A percentile compares a stretch with the other conserved stretches of the same genome.
Evolutionary conservation across 2,113 vertebrate species (phyloP).

Genomic region (Lampris megalopsis): DNA sequence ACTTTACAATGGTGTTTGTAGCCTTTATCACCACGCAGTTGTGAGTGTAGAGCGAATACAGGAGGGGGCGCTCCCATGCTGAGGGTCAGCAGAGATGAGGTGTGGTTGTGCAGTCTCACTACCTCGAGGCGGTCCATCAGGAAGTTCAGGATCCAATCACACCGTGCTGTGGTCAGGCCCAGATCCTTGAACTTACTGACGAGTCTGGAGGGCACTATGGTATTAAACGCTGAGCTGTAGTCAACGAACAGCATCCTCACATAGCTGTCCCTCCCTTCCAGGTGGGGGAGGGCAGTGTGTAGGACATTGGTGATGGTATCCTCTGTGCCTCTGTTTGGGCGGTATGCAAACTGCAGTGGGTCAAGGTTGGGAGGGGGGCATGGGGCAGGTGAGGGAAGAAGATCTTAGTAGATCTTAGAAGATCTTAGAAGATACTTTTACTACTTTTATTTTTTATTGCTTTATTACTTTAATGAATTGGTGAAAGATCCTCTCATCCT

Average conservation of each 20-base stretch:
- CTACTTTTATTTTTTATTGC: too few relatives aligned
- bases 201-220: neutral
- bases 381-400: too few relatives aligned
- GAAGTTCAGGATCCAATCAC: constrained; percentile 10
- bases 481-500: too few relatives aligned
- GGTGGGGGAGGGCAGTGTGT: neutral
- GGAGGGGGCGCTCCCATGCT: constrained; percentile 10
- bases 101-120: neutral
- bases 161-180: neutral
- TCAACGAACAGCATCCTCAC: constrained; percentile 13
- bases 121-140: constrained; percentile 4
- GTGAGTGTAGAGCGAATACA: constrained; percentile 2
- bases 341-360: neutral
- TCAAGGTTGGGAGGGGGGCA: neutral
- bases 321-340: neutral
- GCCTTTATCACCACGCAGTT: neutral
- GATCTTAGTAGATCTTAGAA: too few relatives aligned
- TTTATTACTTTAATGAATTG: too few relatives aligned
- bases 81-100: neutral
- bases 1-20: neutral
- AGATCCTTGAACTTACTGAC: neutral
- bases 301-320: neutral
- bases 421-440: too few relatives aligned
- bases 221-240: constrained; percentile 10
- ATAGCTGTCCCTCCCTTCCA: constrained; percentile 3